Base-by-base conservation (phyloP, 1,140 invertebrate genomes). In the Philopotamus ludificatus region DNA sequence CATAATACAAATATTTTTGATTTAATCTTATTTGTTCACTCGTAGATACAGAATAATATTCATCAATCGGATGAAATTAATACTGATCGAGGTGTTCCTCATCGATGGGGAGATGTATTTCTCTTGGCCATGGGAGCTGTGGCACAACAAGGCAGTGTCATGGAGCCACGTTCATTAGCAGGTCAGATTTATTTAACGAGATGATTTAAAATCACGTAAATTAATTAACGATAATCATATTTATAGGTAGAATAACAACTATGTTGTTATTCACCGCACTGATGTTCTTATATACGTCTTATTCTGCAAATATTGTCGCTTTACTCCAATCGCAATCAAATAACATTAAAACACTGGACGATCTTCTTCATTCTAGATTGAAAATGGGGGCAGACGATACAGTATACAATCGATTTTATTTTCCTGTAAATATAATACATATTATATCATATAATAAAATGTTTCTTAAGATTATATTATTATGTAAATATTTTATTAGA, bases 261-360 rank as follows among this genome's bases (percentile, higher is more conserved):
- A 72, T 85, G 8, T 68, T 83, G 3, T 66, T 84, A 0, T 84
- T 84, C 61, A 72, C 81, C 18, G 71, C 79, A 0, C 69, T 84
- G 3, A 78, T 80, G 72, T 81, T 80, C 55, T 72, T 85, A 0
- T 77, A 79, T 72, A 72, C 77, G 45, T 71, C 77, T 0, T 88
- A 87, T 67, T 84, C 85, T 0, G 87, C 87, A 1, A 87, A 87
- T 70, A 87, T 88, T 16, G 85, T 87, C 0, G 83, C 85, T 7
- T 71, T 88, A 1, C 73, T 88, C 0, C 86, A 87, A 72, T 84
- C 85, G 0, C 82, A 85, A 0, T 85, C 85, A 0, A 77, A 76
- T 18, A 82, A 81, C 39, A 87, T 88, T 25, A 78, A 78, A 57
- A 84, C 78, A 1, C 58, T 86, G 2, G 67, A 79, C 26, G 82